phyloP scores from a whole-genome alignment of 2,113 vertebrate species.

The Pseudorectes ferrugineus region DNA sequence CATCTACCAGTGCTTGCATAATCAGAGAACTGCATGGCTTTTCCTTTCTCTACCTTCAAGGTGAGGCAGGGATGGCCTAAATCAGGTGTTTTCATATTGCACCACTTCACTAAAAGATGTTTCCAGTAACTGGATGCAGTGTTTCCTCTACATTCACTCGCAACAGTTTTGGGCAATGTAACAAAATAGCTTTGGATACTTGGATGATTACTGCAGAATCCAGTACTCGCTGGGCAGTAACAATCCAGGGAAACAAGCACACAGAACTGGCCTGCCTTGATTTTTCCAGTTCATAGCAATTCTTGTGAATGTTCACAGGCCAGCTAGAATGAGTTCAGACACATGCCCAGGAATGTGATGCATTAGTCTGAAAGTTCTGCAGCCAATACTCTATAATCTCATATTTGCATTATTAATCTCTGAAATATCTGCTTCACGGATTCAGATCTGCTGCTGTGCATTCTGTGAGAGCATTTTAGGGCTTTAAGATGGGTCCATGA shows the following conservation, averaged over 20 bases:
- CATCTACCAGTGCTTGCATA: background rate
- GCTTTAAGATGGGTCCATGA: background rate
- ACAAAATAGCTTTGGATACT: background rate
- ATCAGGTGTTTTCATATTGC: background rate
- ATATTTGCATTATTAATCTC: background rate
- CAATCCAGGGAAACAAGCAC: background rate
- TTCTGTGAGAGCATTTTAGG: background rate
- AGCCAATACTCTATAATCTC: background rate
- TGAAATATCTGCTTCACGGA: background rate
- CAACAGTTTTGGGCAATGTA: background rate
- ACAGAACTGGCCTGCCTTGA: background rate
- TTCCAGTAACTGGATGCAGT: background rate
- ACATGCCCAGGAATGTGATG: background rate
- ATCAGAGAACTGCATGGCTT: background rate
- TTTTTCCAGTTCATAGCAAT: background rate
- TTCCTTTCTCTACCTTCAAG: background rate
- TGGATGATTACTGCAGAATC: background rate
- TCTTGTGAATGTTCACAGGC: background rate
- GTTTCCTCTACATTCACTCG: background rate
- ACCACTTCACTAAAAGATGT: background rate
- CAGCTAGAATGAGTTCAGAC: background rate
- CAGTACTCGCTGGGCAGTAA: fast-evolving
- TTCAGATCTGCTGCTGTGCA: background rate
- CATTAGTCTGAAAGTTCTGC: background rate
- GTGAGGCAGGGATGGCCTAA: background rate